phyloP scores from a whole-genome alignment of 2,113 vertebrate species.

The Actenoides hombroni region DNA sequence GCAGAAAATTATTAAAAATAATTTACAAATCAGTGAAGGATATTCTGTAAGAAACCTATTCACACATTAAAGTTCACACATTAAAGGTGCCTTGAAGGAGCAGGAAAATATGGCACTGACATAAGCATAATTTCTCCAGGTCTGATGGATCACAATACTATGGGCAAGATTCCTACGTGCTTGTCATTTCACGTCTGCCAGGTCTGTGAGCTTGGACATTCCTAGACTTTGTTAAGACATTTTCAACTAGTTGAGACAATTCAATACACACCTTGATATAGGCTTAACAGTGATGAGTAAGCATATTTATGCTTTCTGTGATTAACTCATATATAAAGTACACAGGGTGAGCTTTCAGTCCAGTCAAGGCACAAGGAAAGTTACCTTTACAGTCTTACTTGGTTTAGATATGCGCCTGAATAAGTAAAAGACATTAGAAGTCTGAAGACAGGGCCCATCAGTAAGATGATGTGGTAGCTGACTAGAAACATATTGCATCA shows the following conservation, averaged over 20 bases:
- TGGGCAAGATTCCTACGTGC: neutral
- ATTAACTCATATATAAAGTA: neutral
- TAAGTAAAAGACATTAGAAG: neutral
- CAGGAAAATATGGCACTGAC: neutral
- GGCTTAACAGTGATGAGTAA: neutral
- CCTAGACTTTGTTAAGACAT: neutral
- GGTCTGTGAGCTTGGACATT: neutral
- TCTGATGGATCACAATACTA: neutral
- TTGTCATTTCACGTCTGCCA: neutral
- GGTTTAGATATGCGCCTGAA: neutral
- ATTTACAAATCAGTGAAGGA: neutral
- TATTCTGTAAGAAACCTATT: neutral
- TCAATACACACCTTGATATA: neutral
- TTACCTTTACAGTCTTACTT: neutral
- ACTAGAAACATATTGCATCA: neutral
- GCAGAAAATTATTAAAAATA: neutral
- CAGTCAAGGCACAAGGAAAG: neutral
- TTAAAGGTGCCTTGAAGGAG: neutral
- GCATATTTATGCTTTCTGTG: neutral
- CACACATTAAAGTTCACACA: neutral
- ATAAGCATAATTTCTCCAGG: neutral
- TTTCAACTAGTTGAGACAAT: constrained; percentile 12
- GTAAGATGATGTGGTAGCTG: neutral
- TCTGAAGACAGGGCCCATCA: neutral
- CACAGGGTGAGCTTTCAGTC: neutral